Percentiles rank a stretch among this genome's conserved stretches.
phyloP scores from a whole-genome alignment of 2,888 invertebrate genomes.

The Pocota personata region DNA sequence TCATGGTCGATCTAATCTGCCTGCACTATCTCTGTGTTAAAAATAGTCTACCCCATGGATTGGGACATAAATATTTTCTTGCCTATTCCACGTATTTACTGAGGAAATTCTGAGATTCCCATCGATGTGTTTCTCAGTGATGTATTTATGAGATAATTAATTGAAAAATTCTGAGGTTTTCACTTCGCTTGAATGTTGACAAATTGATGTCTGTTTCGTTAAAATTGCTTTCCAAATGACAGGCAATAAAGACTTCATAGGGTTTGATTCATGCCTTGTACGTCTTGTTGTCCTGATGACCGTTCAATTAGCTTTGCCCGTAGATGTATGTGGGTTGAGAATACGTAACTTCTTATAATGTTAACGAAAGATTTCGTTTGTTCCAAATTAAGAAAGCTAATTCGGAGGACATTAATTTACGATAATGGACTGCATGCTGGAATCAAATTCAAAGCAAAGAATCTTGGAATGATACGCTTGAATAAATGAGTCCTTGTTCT shows the following conservation, averaged over 20 bases:
- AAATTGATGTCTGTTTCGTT: slow-evolving; percentile 27
- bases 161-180: slow-evolving; percentile 39
- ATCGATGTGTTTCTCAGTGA: slow-evolving; percentile 24
- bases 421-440: background rate
- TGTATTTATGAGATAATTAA: slow-evolving; percentile 51
- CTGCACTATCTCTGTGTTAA: background rate
- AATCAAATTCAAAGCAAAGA: background rate
- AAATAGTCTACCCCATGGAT: background rate
- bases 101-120: background rate
- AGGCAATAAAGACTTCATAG: slow-evolving; percentile 26
- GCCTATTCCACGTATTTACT: background rate
- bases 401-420: background rate
- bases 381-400: background rate
- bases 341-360: background rate
- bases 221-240: slow-evolving; percentile 11
- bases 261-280: slow-evolving; percentile 1
- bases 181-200: slow-evolving; percentile 5
- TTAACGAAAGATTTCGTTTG: background rate
- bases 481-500: background rate
- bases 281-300: slow-evolving; percentile 10
- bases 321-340: background rate
- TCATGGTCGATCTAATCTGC: background rate
- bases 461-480: background rate
- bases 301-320: background rate
- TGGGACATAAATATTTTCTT: background rate